Evolutionary conservation across 1,140 invertebrate species (phyloP), one percentile per base, ranked within the genome.

Genomic region (Eriocheir sinensis): DNA sequence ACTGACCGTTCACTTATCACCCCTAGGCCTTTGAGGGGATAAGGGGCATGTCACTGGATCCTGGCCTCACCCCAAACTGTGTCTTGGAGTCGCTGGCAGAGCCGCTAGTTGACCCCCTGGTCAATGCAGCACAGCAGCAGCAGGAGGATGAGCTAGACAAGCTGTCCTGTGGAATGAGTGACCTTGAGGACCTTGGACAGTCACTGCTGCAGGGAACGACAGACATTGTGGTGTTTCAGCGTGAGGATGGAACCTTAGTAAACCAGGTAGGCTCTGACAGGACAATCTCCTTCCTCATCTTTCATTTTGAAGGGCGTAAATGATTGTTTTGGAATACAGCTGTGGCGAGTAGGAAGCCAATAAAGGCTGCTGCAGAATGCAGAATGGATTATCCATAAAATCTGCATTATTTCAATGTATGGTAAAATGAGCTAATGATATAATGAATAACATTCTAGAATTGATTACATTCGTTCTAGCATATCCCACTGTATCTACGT

Each of bases 171-270:
- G 89, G 34, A 32, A 34, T 80, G 44, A 60, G 41, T 40, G 90
- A 36, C 3, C 38, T 92, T 8, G 90, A 92, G 27, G 41, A 17
- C 38, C 12, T 92, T 32, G 60, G 79, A 17, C 60, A 80, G 41
- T n/a, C 60, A 27, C 60, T 92, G 21, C 15, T 92, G 30, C 17
- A 27, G 38, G 90, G 40, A 32, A 36, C 89, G 4, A 60, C 15
- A 34, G 90, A 92, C 36, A 92, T 92, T 92, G 79, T 92, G 21
- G 90, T 92, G 90, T 81, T 92, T 21, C 90, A 92, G 72, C 48
- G 38, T n/a, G 90, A 92, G 60, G 90, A 92, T 41, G 90, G 90
- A n/a, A 40, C 40, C 30, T 81, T 92, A 40, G 72, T 92, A 2
- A 92, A 81, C 41, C 90, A 92, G 60, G 90, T 81, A 12, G 44